Base-by-base conservation (phyloP, 1,140 invertebrate species). In the Procambarus clarkii region DNA sequence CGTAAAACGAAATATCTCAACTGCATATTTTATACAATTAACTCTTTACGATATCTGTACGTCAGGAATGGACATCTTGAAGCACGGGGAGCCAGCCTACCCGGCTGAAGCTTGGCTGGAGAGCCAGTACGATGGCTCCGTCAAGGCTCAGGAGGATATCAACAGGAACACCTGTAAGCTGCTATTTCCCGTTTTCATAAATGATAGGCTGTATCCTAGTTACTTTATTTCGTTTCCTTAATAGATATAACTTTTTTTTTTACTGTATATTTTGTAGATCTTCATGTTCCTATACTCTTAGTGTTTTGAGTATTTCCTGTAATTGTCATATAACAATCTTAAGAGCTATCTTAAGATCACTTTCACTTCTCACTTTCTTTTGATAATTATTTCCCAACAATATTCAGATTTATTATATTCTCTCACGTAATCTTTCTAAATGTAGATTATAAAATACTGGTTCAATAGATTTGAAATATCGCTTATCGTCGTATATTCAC, bases 81-180 rank as follows among this genome's bases (percentile, higher is more conserved):
- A 95, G 92, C 95, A 96, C 92, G 95, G 94, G 1, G 95, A 96
- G 91, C 94, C 95, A 2, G 95, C 95, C 2, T 96, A 96, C 93
- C 95, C 95, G 5, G 91, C 91, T 8, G 92, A 94, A 64, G 93
- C 93, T 8, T 94, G 94, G 94, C 24, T 80, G 48, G 91, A 92
- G 24, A 69, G 88, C 18, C 94, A 93, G 87, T 93, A 93, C 77
- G 77, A 45, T 0, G 44, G 45, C 46, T 45, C n/a, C 81, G 3
- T 8, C 34, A 76, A 7, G 1, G 21, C 82, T 11, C 45, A 58
- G 48, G 54, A 78, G 5, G 13, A 21, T 9, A 71, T 46, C 8
- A 46, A 79, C 58, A 44, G 18, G 5, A 84, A 64, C 54, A 69
- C 34, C 1, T 54, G 88, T 84, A 8, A 85, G 88, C 24, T 74